Conservation (phyloP, 1,140 invertebrate genomes). For the Hyphantria cunea region DNA sequence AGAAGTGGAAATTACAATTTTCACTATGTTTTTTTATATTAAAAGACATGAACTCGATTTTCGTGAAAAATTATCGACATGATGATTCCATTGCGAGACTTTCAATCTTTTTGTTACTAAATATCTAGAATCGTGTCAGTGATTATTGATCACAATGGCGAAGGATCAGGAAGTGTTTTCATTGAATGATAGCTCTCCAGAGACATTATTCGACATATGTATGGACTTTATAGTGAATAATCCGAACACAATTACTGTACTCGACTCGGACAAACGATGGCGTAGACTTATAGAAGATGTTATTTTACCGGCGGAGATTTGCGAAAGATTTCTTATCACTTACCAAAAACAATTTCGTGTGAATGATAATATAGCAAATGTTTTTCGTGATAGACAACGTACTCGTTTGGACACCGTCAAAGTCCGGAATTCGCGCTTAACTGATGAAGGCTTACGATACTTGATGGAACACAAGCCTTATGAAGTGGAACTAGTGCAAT, state of each 20-base stretch:
- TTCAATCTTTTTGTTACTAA: slow-evolving; percentile 24
- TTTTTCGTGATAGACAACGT: slow-evolving; percentile 86
- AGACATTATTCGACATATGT: slow-evolving; percentile 55
- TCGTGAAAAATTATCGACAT: slow-evolving; percentile 8
- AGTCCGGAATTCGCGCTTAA: slow-evolving; percentile 87
- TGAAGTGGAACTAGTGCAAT: slow-evolving; percentile 89
- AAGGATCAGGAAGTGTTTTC: slow-evolving; percentile 46
- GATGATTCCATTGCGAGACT: slow-evolving; percentile 10
- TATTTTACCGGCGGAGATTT: slow-evolving; percentile 69
- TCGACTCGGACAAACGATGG: slow-evolving; percentile 47
- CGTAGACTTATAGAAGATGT: slow-evolving; percentile 63
- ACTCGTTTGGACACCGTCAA: slow-evolving; percentile 88
- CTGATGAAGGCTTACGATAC: slow-evolving; percentile 85
- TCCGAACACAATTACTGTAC: slow-evolving; percentile 55
- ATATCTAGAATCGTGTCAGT: slow-evolving; percentile 36
- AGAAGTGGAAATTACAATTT: background rate
- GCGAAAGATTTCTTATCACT: slow-evolving; percentile 82
- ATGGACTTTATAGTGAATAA: slow-evolving; percentile 61
- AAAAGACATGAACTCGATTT: slow-evolving; percentile 4
- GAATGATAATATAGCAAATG: slow-evolving; percentile 86
- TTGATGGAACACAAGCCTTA: slow-evolving; percentile 87
- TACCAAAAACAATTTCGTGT: slow-evolving; percentile 83
- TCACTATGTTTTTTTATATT: slow-evolving; percentile 6
- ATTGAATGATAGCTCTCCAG: slow-evolving; percentile 56
- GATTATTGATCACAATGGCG: slow-evolving; percentile 48